A percentile compares a stretch with the other conserved stretches of the same genome.
These are phyloP conservation scores for Lasioglossum baleicum DNA, from an alignment of 1,140 invertebrate genomes.

Conservation along the genomic window DNA sequence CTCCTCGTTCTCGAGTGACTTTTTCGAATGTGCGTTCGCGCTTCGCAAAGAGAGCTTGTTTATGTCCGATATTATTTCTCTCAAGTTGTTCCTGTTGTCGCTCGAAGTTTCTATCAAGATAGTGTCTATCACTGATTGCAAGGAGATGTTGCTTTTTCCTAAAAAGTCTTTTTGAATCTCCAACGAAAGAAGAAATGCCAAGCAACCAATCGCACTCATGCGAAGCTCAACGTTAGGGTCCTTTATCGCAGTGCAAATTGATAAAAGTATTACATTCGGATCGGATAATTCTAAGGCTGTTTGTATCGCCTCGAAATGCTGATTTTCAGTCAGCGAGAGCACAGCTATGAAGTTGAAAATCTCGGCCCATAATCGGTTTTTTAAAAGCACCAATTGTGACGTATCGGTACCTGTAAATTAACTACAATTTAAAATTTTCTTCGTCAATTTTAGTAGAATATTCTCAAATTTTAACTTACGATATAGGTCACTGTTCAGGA, in stretches of 20 bases:
- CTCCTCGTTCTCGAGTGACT: constrained; percentile 31
- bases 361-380: constrained; percentile 77
- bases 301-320: constrained; percentile 72
- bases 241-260: constrained; percentile 74
- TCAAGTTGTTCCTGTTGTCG: constrained; percentile 37
- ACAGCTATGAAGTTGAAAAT: constrained; percentile 78
- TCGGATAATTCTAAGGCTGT: constrained; percentile 69
- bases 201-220: constrained; percentile 68
- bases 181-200: constrained; percentile 69
- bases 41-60: constrained; percentile 64
- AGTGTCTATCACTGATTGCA: constrained; percentile 62
- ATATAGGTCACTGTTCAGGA: constrained; percentile 77
- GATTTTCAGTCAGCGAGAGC: constrained; percentile 70
- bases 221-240: constrained; percentile 59
- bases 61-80: constrained; percentile 56
- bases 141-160: constrained; percentile 46
- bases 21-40: constrained; percentile 41
- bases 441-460: too few relatives aligned
- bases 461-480: constrained; percentile 68
- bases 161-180: constrained; percentile 70
- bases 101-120: neutral
- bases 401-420: constrained; percentile 70
- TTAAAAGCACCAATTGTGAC: constrained; percentile 70
- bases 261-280: constrained; percentile 69
- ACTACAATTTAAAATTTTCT: constrained; percentile 21